These are phyloP conservation scores for Tarsius wallacei DNA, from an alignment of 2,797 vertebrate species.

Conservation along the genomic window DNA sequence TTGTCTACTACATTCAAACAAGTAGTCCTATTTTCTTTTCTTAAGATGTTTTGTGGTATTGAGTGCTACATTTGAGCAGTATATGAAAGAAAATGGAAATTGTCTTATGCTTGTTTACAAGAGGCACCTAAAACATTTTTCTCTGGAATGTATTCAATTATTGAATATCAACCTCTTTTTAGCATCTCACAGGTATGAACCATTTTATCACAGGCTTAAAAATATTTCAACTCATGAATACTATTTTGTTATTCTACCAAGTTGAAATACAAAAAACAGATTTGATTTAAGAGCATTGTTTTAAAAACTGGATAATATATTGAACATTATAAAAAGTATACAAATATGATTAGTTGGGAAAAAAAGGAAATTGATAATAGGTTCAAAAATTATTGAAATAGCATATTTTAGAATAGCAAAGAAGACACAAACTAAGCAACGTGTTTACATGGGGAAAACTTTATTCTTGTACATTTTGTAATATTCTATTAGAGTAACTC, in stretches of 20 bases:
- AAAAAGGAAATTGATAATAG: neutral
- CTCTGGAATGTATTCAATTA: neutral
- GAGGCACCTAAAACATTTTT: neutral
- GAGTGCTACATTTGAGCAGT: neutral
- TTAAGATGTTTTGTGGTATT: neutral
- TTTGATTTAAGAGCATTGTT: neutral
- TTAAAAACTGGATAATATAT: neutral
- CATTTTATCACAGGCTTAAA: neutral
- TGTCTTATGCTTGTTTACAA: neutral
- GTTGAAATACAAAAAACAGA: neutral
- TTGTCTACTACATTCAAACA: neutral
- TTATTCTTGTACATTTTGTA: neutral
- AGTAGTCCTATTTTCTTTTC: neutral
- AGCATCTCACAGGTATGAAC: neutral
- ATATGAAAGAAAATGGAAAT: neutral
- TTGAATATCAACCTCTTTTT: neutral
- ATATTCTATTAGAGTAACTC: slow-evolving; percentile 34
- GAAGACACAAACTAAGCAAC: neutral
- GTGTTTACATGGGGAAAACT: neutral
- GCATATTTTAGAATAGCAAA: neutral
- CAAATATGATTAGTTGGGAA: neutral
- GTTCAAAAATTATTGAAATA: neutral
- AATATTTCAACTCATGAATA: neutral
- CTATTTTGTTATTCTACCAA: neutral
- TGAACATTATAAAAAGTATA: neutral